Evolutionary conservation across 1,140 invertebrate species (phyloP).

Genomic region (Aporrectodea caliginosa): DNA sequence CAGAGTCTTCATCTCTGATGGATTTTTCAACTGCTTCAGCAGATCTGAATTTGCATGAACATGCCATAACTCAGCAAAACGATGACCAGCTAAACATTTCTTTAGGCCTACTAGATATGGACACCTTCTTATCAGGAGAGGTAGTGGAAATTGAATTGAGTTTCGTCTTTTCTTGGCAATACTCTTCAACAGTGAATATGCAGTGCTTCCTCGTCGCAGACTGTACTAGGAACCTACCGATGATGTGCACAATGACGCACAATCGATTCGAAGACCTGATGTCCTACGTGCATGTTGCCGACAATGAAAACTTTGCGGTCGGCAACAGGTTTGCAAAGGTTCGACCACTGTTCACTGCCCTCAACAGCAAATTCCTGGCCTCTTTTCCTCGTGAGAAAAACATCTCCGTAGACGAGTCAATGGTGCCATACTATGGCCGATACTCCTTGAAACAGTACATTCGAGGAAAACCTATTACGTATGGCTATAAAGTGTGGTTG

Average conservation of each 20-base stretch:
- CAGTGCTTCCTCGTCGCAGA: not conserved
- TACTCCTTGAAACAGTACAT: not conserved
- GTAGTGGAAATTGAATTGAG: too few relatives aligned
- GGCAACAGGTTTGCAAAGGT: not conserved
- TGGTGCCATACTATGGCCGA: slow-evolving; percentile 7
- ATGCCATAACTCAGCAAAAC: too few relatives aligned
- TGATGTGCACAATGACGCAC: not conserved
- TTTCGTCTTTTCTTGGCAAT: slow-evolving; percentile 8
- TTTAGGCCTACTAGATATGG: too few relatives aligned
- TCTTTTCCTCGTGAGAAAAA: not conserved
- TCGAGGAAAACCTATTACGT: not conserved
- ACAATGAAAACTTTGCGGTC: not conserved
- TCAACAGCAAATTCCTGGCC: not conserved
- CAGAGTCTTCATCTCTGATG: too few relatives aligned
- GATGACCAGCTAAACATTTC: too few relatives aligned
- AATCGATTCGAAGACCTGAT: slow-evolving; percentile 4
- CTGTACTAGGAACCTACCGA: not conserved
- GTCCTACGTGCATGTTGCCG: not conserved
- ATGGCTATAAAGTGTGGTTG: not conserved
- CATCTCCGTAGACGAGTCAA: not conserved
- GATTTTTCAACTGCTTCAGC: too few relatives aligned
- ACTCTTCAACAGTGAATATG: not conserved
- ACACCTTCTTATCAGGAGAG: too few relatives aligned
- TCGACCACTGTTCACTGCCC: not conserved
- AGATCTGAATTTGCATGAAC: too few relatives aligned